phyloP scores from a whole-genome alignment of 2,797 vertebrate genomes.

The Coregonus ussuriensis region DNA sequence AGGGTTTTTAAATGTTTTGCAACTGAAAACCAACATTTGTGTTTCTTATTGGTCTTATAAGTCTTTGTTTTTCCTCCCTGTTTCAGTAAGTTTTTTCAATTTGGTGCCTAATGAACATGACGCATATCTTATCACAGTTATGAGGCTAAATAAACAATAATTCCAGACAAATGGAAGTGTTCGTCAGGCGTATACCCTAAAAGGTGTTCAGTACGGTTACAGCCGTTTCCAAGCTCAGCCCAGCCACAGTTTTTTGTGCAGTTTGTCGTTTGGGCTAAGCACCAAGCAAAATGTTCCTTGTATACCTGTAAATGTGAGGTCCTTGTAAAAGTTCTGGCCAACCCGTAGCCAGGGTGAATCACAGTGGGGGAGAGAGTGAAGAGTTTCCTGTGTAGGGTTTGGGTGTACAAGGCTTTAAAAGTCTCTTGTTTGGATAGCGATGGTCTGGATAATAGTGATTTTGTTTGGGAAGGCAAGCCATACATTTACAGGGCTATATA shows the following conservation, averaged over 20 bases:
- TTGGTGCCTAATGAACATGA: too few relatives aligned
- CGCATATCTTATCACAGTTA: too few relatives aligned
- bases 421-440: constrained; percentile 34
- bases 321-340: constrained; percentile 39
- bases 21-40: too few relatives aligned
- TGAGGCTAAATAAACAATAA: too few relatives aligned
- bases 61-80: too few relatives aligned
- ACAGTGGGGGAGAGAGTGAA: constrained; percentile 30
- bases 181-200: too few relatives aligned
- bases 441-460: constrained; percentile 37
- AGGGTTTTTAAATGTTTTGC: too few relatives aligned
- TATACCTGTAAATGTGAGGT: constrained; percentile 50
- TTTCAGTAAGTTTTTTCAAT: too few relatives aligned
- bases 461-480: constrained; percentile 22
- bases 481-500: constrained; percentile 34
- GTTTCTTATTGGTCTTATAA: too few relatives aligned
- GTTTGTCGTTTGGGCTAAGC: constrained; percentile 18
- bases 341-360: constrained; percentile 15
- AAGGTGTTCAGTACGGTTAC: constrained; percentile 15
- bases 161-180: too few relatives aligned
- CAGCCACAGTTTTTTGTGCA: constrained; percentile 26
- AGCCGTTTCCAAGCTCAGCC: neutral
- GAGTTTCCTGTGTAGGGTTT: constrained; percentile 43
- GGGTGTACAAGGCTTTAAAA: constrained; percentile 32
- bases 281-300: constrained; percentile 34